phyloP scores from a whole-genome alignment of 2,888 invertebrate genomes.

The Pedicia rivosa region DNA sequence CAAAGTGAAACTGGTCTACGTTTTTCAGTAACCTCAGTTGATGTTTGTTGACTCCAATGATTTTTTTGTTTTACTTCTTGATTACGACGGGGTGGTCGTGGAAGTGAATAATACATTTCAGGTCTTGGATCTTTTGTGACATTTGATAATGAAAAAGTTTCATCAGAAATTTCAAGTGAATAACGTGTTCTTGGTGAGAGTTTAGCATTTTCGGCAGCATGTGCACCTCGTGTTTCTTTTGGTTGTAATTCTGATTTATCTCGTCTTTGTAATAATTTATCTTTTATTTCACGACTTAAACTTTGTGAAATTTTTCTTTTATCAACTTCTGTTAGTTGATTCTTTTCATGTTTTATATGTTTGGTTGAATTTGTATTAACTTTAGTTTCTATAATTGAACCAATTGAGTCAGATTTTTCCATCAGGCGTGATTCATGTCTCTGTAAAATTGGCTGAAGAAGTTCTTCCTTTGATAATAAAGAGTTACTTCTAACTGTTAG shows the following conservation, averaged over 20 bases:
- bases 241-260: constrained; percentile 19
- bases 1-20: constrained; percentile 35
- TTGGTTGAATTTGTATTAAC: constrained; percentile 32
- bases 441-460: constrained; percentile 23
- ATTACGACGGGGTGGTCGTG: too few relatives aligned
- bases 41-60: too few relatives aligned
- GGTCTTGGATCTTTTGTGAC: too few relatives aligned
- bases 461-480: constrained; percentile 32
- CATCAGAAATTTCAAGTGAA: constrained; percentile 20
- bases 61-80: too few relatives aligned
- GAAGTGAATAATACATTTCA: too few relatives aligned
- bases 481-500: constrained; percentile 44
- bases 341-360: constrained; percentile 15
- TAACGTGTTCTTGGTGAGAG: constrained; percentile 24
- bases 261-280: constrained; percentile 37
- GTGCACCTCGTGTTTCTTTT: constrained; percentile 44
- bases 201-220: constrained; percentile 37
- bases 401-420: constrained; percentile 39
- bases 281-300: constrained; percentile 54
- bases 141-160: too few relatives aligned
- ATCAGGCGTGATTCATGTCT: constrained; percentile 2
- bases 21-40: too few relatives aligned
- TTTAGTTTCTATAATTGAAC: constrained; percentile 33
- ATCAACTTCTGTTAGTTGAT: constrained; percentile 41
- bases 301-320: constrained; percentile 56